Percentiles rank a stretch among this genome's conserved stretches.
phyloP scores from a whole-genome alignment of 2,888 invertebrate genomes.

The Napeogenes sylphis region DNA sequence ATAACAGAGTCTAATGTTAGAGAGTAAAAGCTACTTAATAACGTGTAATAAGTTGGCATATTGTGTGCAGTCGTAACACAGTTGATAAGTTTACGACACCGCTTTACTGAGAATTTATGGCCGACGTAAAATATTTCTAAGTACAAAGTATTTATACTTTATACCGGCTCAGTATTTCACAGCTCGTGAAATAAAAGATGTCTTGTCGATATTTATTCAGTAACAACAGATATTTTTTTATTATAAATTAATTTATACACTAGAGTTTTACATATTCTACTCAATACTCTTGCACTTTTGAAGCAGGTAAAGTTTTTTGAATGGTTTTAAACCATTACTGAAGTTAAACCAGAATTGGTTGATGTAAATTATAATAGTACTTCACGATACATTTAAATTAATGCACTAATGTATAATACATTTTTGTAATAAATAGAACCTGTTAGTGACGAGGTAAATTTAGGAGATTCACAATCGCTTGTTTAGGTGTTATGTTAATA shows the following conservation, averaged over 20 bases:
- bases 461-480: slow-evolving; percentile 61
- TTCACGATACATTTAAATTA: slow-evolving; percentile 63
- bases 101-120: slow-evolving; percentile 34
- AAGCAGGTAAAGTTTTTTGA: neutral
- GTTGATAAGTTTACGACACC: slow-evolving; percentile 28
- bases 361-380: slow-evolving; percentile 59
- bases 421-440: slow-evolving; percentile 58
- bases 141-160: slow-evolving; percentile 41
- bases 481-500: slow-evolving; percentile 63
- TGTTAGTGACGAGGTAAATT: slow-evolving; percentile 53
- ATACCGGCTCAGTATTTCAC: slow-evolving; percentile 29
- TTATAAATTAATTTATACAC: slow-evolving; percentile 2
- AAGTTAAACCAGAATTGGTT: neutral
- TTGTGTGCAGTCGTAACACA: slow-evolving; percentile 29
- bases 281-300: neutral
- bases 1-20: slow-evolving; percentile 5
- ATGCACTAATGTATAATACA: slow-evolving; percentile 71
- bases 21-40: neutral
- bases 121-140: slow-evolving; percentile 32
- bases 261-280: slow-evolving; percentile 1
- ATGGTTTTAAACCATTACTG: slow-evolving; percentile 3
- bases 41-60: slow-evolving; percentile 9
- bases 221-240: neutral
- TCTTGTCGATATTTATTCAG: slow-evolving; percentile 16
- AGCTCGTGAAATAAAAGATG: slow-evolving; percentile 8